These are phyloP conservation scores for Drosophila niveifrons DNA, from an alignment of 2,888 invertebrate genomes.

Conservation along the genomic window DNA sequence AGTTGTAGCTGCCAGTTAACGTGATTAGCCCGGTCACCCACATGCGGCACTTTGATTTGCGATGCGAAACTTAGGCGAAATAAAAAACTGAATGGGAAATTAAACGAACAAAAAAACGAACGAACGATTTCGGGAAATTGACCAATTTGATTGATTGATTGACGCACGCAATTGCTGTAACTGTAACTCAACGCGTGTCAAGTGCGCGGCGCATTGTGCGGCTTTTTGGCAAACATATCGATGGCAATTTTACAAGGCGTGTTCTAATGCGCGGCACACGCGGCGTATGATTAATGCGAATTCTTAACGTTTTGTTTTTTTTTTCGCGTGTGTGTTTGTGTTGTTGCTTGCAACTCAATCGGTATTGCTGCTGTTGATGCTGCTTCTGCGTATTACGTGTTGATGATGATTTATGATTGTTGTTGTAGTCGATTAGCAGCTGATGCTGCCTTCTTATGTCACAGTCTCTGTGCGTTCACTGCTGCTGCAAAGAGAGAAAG, in stretches of 20 bases:
- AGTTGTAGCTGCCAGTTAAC: conserved; percentile 59
- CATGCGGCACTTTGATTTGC: conserved; percentile 81
- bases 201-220: conserved; percentile 75
- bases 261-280: conserved; percentile 36
- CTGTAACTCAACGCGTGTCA: conserved; percentile 77
- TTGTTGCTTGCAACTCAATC: conserved; percentile 52
- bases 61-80: conserved; percentile 26
- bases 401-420: conserved; percentile 68
- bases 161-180: conserved; percentile 24
- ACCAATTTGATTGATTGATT: conserved; percentile 22
- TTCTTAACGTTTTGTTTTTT: conserved; percentile 15
- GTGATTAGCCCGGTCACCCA: conserved; percentile 78
- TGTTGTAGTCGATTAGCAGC: conserved; percentile 60
- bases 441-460: conserved; percentile 43
- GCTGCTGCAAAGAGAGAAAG: conserved; percentile 34
- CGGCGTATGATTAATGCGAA: conserved; percentile 72
- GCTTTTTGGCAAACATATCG: conserved; percentile 73
- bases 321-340: conserved; percentile 4
- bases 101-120: conserved; percentile 14
- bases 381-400: conserved; percentile 14
- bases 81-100: conserved; percentile 25
- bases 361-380: conserved; percentile 10
- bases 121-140: conserved; percentile 10
- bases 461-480: conserved; percentile 16
- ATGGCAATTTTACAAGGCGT: conserved; percentile 34